Evolutionary conservation across 64 coral and sea anemone genomes (phyloP).

Genomic region (Montipora efflorescens): DNA sequence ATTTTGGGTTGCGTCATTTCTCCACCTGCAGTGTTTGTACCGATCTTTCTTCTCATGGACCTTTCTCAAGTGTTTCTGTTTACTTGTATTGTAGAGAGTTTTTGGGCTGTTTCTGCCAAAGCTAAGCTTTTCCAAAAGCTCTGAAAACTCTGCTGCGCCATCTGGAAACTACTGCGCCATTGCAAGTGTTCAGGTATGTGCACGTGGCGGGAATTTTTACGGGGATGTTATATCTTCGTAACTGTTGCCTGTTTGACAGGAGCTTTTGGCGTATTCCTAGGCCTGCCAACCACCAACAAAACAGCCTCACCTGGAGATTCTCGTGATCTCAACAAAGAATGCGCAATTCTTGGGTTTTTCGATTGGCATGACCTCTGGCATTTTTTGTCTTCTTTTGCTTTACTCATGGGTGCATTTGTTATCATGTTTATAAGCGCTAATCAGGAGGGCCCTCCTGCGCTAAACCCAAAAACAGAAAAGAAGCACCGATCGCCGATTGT

Average conservation of each 20-base stretch:
- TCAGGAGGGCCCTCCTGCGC: too few relatives aligned
- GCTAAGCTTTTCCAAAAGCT: too few relatives aligned
- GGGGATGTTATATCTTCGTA: not conserved
- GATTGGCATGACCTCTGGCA: conserved; percentile 70
- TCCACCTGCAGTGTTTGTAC: not conserved
- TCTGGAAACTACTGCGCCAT: too few relatives aligned
- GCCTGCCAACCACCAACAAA: conserved; percentile 57
- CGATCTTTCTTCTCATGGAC: not conserved
- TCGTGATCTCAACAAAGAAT: conserved; percentile 69
- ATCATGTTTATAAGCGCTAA: conserved; percentile 39
- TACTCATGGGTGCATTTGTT: conserved; percentile 42
- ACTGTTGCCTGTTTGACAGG: not conserved
- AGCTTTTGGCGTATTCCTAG: conserved; percentile 39
- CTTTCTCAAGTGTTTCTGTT: conserved; percentile 53
- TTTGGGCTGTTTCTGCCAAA: too few relatives aligned
- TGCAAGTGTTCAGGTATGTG: too few relatives aligned
- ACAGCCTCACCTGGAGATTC: conserved; percentile 36
- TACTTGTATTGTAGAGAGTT: conserved; percentile 12
- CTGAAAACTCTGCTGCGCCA: too few relatives aligned
- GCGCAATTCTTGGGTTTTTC: conserved; percentile 38
- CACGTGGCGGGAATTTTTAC: not conserved
- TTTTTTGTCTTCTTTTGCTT: conserved; percentile 66
- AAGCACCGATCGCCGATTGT: too few relatives aligned
- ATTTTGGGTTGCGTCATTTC: not conserved
- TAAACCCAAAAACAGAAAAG: too few relatives aligned